phyloP scores from a whole-genome alignment of 2,797 vertebrate species.

The Sebastes melanostomus region DNA sequence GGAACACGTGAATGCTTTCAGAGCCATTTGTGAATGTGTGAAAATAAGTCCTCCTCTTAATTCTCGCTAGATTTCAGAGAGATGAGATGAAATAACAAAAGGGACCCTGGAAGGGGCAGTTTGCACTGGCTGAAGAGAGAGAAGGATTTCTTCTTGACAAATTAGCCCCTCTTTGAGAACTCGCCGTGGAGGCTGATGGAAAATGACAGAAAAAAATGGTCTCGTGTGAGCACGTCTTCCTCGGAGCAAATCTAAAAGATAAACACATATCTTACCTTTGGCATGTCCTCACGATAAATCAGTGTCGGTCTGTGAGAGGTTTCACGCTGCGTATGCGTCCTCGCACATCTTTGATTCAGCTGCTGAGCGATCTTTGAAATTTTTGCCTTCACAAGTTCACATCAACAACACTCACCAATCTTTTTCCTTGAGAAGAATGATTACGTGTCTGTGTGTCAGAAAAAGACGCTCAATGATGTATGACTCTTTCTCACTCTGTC shows the following conservation, averaged over 20 bases:
- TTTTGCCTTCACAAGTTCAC: neutral
- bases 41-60: slow-evolving; percentile 30
- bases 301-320: neutral
- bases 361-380: neutral
- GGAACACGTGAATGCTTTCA: slow-evolving; percentile 55
- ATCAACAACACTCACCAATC: neutral
- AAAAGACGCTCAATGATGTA: slow-evolving; percentile 2
- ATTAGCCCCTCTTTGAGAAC: slow-evolving; percentile 63
- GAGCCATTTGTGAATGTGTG: slow-evolving; percentile 54
- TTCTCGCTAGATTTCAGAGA: slow-evolving; percentile 38
- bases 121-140: slow-evolving; percentile 43
- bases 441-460: neutral
- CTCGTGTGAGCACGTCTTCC: slow-evolving; percentile 25
- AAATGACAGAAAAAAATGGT: slow-evolving; percentile 22
- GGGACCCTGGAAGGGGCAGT: slow-evolving; percentile 50
- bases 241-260: slow-evolving; percentile 32
- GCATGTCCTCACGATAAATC: slow-evolving; percentile 20
- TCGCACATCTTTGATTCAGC: neutral
- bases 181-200: slow-evolving; percentile 31
- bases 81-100: slow-evolving; percentile 58
- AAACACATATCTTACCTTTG: slow-evolving; percentile 43
- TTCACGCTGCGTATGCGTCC: neutral
- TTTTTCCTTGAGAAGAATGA: slow-evolving; percentile 2
- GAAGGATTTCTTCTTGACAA: slow-evolving; percentile 33
- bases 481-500: neutral